phyloP scores from a whole-genome alignment of 2,888 invertebrate species.

The Synanthedon tipuliformis region DNA sequence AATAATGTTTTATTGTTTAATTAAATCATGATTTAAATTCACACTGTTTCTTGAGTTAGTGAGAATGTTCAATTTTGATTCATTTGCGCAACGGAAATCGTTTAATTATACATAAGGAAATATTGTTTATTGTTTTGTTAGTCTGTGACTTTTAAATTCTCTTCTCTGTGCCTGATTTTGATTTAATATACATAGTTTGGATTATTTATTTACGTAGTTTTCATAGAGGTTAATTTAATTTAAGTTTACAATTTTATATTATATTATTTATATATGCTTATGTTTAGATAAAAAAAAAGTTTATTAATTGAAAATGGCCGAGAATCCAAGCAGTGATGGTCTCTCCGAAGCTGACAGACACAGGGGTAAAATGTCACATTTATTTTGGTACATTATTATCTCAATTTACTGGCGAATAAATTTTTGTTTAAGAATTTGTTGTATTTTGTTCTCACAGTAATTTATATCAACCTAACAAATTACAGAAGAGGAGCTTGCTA shows the following conservation, averaged over 20 bases:
- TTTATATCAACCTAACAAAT: constrained; percentile 6
- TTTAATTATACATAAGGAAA: no score
- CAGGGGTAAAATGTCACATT: constrained; percentile 31
- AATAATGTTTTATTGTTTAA: no score
- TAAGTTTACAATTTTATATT: background rate
- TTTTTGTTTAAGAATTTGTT: background rate
- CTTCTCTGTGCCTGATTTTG: background rate
- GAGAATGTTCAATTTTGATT: no score
- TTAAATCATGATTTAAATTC: no score
- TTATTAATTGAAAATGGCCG: constrained; percentile 29
- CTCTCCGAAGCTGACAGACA: constrained; percentile 50
- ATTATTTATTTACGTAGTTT: background rate
- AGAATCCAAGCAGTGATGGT: constrained; percentile 40
- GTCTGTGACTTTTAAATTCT: background rate
- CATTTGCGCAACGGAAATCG: no score
- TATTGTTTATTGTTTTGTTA: background rate
- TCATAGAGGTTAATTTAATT: background rate
- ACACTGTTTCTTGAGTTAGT: no score
- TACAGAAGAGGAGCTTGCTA: constrained; percentile 56
- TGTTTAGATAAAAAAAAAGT: no score
- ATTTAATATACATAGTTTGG: background rate
- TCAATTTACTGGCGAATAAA: background rate
- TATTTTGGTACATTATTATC: background rate
- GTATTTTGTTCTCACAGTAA: background rate
- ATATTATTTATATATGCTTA: no score